These are phyloP conservation scores for Gephyroberyx darwinii DNA, from an alignment of 2,797 vertebrate species.

Conservation along the genomic window DNA sequence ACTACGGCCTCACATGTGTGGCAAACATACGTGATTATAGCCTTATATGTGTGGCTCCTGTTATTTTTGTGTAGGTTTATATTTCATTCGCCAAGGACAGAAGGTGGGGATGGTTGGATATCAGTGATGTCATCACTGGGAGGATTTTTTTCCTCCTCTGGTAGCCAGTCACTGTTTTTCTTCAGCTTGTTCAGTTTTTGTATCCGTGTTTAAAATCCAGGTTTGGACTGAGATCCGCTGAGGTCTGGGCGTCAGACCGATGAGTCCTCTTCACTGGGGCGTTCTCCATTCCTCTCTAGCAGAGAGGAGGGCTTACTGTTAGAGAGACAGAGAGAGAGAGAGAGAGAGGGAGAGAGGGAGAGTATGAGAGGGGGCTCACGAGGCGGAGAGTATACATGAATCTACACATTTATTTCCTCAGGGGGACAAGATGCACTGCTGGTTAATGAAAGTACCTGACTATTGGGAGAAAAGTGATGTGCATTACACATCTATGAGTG, in stretches of 20 bases:
- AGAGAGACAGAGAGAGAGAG: conserved; percentile 46
- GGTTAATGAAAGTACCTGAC: conserved; percentile 1
- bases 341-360: background rate
- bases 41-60: conserved; percentile 25
- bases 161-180: conserved; percentile 41
- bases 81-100: conserved; percentile 57
- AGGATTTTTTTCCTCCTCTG: conserved; percentile 35
- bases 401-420: no score
- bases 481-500: background rate
- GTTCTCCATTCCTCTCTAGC: conserved; percentile 56
- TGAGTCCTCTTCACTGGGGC: conserved; percentile 59
- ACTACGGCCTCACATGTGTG: conserved; percentile 29
- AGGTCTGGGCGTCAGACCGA: conserved; percentile 58
- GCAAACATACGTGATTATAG: conserved; percentile 58
- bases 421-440: background rate
- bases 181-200: conserved; percentile 55
- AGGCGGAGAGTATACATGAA: background rate
- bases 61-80: conserved; percentile 23
- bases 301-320: conserved; percentile 70
- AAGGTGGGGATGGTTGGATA: conserved; percentile 67
- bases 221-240: conserved; percentile 63
- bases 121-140: conserved; percentile 57
- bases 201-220: conserved; percentile 62
- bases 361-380: conserved; percentile 20
- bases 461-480: background rate